These are phyloP conservation scores for Zygothrica quintamaculata DNA, from an alignment of 2,888 invertebrate genomes.

Conservation along the genomic window DNA sequence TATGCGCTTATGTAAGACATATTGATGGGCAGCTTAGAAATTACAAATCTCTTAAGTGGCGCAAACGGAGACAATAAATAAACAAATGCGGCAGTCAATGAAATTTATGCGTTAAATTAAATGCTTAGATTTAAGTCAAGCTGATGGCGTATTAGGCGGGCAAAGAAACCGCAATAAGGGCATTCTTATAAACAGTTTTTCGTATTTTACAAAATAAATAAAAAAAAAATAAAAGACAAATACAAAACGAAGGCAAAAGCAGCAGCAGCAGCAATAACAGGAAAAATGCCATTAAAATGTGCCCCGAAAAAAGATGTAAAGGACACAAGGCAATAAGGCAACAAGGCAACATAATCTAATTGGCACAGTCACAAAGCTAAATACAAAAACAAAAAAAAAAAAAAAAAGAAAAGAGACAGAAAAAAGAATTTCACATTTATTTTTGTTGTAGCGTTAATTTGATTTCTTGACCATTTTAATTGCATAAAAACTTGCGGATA, in stretches of 20 bases:
- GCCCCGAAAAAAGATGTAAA: slow-evolving; percentile 17
- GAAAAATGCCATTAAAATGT: slow-evolving; percentile 49
- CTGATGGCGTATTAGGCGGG: slow-evolving; percentile 48
- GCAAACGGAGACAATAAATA: slow-evolving; percentile 56
- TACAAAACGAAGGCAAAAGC: too few species aligned
- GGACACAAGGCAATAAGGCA: slow-evolving; percentile 22
- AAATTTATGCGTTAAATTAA: slow-evolving; percentile 67
- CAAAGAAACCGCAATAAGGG: slow-evolving; percentile 33
- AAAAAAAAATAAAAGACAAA: background rate
- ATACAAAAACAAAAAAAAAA: slow-evolving; percentile 8
- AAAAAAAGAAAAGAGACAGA: slow-evolving; percentile 6
- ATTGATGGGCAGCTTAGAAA: slow-evolving; percentile 36
- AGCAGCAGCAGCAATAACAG: slow-evolving; percentile 2
- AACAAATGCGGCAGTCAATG: slow-evolving; percentile 54
- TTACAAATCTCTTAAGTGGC: slow-evolving; percentile 65
- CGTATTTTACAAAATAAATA: slow-evolving; percentile 13
- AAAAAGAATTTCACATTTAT: slow-evolving; percentile 14
- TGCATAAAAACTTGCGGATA: slow-evolving; percentile 26
- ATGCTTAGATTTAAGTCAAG: slow-evolving; percentile 58
- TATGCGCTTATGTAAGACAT: background rate
- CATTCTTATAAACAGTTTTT: too few species aligned
- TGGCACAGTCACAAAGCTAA: slow-evolving; percentile 42
- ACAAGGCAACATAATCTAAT: slow-evolving; percentile 47
- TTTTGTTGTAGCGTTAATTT: slow-evolving; percentile 20
- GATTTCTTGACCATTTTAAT: slow-evolving; percentile 38